Conservation (phyloP, 2,797 vertebrate species). For the Acestrorhynchus altus region DNA sequence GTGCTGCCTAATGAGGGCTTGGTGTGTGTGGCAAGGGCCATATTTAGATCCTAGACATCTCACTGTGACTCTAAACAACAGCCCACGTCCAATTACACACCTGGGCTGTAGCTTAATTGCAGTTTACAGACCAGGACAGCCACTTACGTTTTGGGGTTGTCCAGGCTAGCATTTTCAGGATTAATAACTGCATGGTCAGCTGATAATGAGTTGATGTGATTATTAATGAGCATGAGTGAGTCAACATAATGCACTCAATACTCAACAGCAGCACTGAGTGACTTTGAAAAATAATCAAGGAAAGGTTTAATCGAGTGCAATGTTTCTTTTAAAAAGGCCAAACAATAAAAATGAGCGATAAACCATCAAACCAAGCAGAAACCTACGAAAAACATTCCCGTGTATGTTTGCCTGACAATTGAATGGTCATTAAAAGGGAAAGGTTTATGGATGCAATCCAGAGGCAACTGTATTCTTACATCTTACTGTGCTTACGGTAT, state of each 20-base stretch:
- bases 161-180: background rate
- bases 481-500: too few species aligned
- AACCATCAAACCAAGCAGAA: too few species aligned
- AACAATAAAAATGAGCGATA: too few species aligned
- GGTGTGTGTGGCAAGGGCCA: background rate
- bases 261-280: too few species aligned
- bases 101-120: constrained; percentile 15
- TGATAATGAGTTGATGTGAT: background rate
- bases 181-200: background rate
- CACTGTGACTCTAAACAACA: constrained; percentile 28
- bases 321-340: too few species aligned
- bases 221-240: background rate
- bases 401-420: too few species aligned
- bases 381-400: too few species aligned
- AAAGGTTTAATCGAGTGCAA: too few species aligned
- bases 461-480: too few species aligned
- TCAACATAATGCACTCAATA: background rate
- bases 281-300: too few species aligned
- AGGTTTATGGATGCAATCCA: too few species aligned
- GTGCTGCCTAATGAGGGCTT: constrained; percentile 3
- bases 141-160: background rate
- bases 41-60: constrained; percentile 40
- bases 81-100: constrained; percentile 45
- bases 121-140: constrained; percentile 20
- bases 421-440: too few species aligned